Conservation (phyloP, 1,140 invertebrate species). For the Formica selysi region DNA sequence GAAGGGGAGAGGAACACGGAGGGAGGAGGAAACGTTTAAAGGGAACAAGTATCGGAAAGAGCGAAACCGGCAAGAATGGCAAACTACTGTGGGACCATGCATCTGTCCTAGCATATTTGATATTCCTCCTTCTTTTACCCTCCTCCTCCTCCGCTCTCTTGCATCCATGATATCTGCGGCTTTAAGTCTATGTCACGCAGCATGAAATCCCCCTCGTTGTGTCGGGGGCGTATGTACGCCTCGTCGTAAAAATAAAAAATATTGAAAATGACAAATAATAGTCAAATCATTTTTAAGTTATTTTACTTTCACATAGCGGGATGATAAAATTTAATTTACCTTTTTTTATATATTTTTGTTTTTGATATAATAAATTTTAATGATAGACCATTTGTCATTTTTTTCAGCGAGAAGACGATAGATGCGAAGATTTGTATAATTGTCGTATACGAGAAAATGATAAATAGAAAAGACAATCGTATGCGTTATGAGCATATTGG, state of each 20-base stretch:
- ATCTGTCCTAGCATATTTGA: constrained; percentile 86
- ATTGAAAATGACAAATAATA: constrained; percentile 16
- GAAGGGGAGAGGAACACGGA: constrained; percentile 21
- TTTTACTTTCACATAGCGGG: neutral
- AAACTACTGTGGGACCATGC: constrained; percentile 85
- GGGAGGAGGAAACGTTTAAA: constrained; percentile 60
- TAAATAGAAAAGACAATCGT: constrained; percentile 19
- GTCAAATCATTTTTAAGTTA: neutral
- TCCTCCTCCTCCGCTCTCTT: constrained; percentile 3
- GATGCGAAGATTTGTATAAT: constrained; percentile 48
- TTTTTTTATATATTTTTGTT: neutral
- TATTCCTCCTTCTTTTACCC: constrained; percentile 72
- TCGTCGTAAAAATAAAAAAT: constrained; percentile 20
- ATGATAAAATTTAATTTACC: neutral
- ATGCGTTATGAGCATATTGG: neutral
- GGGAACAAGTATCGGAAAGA: constrained; percentile 65
- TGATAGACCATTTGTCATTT: neutral
- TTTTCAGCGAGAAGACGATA: neutral
- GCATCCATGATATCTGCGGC: constrained; percentile 57
- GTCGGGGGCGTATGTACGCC: neutral
- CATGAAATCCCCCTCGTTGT: constrained; percentile 35
- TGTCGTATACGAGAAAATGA: constrained; percentile 14
- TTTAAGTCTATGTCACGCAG: constrained; percentile 60
- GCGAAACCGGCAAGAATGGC: constrained; percentile 81
- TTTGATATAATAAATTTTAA: neutral